Evolutionary conservation across 2,797 vertebrate genomes (phyloP).

Genomic region (Halcyon chelicuti): DNA sequence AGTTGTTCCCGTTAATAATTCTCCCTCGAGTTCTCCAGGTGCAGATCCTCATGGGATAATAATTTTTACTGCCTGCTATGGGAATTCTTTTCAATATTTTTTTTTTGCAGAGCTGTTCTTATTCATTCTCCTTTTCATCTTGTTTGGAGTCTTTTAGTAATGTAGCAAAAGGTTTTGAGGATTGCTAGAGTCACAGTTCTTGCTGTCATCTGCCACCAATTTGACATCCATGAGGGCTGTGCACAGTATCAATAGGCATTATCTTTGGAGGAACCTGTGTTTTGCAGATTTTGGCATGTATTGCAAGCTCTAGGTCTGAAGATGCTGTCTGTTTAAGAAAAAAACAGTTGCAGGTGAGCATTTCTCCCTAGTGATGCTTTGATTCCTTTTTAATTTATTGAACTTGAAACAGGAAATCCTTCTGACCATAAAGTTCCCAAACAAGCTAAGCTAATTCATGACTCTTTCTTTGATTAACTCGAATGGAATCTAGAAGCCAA

Average conservation of each 20-base stretch:
- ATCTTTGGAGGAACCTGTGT: not conserved
- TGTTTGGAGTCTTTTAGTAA: not conserved
- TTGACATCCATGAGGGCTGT: not conserved
- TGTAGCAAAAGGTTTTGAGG: not conserved
- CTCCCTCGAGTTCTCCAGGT: not conserved
- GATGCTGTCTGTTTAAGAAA: not conserved
- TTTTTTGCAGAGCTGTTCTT: not conserved
- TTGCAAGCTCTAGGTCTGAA: not conserved
- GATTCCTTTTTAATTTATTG: not conserved
- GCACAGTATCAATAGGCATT: not conserved
- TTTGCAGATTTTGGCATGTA: constrained; percentile 3
- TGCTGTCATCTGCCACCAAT: not conserved
- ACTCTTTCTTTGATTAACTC: not conserved
- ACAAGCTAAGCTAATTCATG: not conserved
- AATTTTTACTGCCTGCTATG: not conserved
- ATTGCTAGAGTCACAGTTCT: not conserved
- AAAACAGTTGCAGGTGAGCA: not conserved
- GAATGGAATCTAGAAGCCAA: not conserved
- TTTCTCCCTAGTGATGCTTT: not conserved
- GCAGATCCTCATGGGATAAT: not conserved
- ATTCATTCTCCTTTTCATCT: not conserved
- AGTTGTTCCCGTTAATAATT: not conserved
- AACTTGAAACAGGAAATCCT: not conserved
- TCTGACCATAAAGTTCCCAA: not conserved
- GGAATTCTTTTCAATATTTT: not conserved